A percentile compares a stretch with the other conserved stretches of the same genome.
Conservation (phyloP, 2,888 invertebrate genomes). For the Pediacus dermestoides region DNA sequence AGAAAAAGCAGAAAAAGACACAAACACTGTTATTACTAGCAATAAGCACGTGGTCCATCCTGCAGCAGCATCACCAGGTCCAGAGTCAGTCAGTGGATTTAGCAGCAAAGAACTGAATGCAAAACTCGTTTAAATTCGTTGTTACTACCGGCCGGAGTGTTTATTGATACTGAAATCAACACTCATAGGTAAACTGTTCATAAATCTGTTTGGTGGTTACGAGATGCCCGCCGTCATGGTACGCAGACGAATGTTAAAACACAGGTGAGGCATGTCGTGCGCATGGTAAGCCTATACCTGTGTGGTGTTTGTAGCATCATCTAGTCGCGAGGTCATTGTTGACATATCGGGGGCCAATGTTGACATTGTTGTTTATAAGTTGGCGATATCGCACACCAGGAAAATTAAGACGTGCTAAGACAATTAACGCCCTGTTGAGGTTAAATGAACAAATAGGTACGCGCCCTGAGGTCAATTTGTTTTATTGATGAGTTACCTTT, state of each 20-base stretch:
- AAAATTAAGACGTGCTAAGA: constrained; percentile 23
- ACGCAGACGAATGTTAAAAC: constrained; percentile 2
- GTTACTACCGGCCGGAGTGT: too few species aligned
- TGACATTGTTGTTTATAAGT: constrained; percentile 26
- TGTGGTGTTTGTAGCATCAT: constrained; percentile 31
- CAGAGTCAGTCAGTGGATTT: too few species aligned
- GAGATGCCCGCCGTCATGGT: neutral
- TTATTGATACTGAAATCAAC: too few species aligned
- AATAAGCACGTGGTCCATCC: too few species aligned
- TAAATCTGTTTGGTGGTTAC: constrained; percentile 2
- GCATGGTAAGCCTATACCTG: constrained; percentile 24
- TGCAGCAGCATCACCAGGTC: too few species aligned
- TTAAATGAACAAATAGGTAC: constrained; percentile 8
- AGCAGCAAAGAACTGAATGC: too few species aligned
- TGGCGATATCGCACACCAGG: constrained; percentile 17
- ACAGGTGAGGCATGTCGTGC: constrained; percentile 38
- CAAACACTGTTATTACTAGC: too few species aligned
- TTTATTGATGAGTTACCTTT: too few species aligned
- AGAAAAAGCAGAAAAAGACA: too few species aligned
- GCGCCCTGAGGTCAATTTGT: neutral
- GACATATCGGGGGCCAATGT: constrained; percentile 32
- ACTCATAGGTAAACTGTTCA: too few species aligned
- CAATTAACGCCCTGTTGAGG: constrained; percentile 22
- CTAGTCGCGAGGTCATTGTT: constrained; percentile 41
- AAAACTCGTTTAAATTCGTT: too few species aligned